Base-by-base conservation (phyloP, 2,888 invertebrate genomes). In the Hololepta plana region DNA sequence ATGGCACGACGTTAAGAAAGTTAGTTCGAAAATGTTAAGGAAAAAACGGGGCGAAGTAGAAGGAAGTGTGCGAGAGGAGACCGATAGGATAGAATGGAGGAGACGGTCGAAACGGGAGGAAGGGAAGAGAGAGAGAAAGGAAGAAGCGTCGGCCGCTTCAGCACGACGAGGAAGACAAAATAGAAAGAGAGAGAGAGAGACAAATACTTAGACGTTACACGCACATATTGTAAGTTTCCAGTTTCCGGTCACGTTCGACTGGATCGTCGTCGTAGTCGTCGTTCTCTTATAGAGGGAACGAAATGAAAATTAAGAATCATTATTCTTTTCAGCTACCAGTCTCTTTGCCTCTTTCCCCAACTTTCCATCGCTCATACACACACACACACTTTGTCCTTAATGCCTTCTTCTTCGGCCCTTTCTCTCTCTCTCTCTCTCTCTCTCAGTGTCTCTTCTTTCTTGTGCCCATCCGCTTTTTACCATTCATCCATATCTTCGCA, bases 271-370 rank as follows among this genome's bases (percentile, higher is more conserved):
- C n/a, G n/a, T n/a, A n/a, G n/a, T 51, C 32, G 37, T 30, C 7
- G 7, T 20, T 36, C 44, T 44, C 44, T 50, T 52, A 53, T 51
- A 52, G n/a, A n/a, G n/a, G 50, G 51, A 51, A 53, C 53, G 53
- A 53, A 53, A 54, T 54, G 53, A 53, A 55, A 55, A 55, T 55
- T 55, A 55, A 54, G 53, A 54, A 55, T 54, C 53, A 55, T 54
- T 54, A 55, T 54, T 55, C 55, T 55, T 53, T 53, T 47, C 53
- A 53, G 53, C 55, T 53, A n/a, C n/a, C n/a, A n/a, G n/a, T n/a
- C 51, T 51, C 51, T 49, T 50, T 50, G 47, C 47, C 48, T 44
- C 49, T 44, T 47, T n/a, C n/a, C n/a, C n/a, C n/a, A n/a, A n/a
- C n/a, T n/a, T n/a, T n/a, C n/a, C n/a, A n/a, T n/a, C n/a, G n/a